These are phyloP conservation scores for Anas capensis DNA, from an alignment of 2,797 vertebrate genomes.

Conservation along the genomic window DNA sequence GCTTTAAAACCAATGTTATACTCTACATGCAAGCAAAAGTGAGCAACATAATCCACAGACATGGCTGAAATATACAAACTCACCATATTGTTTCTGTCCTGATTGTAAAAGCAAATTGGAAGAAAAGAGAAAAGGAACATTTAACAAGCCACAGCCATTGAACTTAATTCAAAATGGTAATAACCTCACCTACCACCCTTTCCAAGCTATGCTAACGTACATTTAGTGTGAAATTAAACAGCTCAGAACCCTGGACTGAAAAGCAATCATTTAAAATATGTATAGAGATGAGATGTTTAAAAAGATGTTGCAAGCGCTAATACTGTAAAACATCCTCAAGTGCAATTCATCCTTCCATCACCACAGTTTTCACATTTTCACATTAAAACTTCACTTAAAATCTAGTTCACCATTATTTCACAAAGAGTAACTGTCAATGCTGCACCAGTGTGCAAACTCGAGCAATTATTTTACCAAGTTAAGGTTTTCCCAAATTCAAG, in stretches of 20 bases:
- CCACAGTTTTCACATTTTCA: not conserved
- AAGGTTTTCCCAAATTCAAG: not conserved
- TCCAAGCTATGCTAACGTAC: not conserved
- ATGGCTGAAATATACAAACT: constrained; percentile 80
- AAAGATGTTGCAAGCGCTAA: not conserved
- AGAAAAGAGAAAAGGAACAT: constrained; percentile 78
- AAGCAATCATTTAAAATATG: not conserved
- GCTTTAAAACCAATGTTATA: not conserved
- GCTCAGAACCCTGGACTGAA: not conserved
- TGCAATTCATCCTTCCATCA: not conserved
- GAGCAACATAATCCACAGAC: constrained; percentile 52
- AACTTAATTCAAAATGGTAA: not conserved
- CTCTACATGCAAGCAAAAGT: constrained; percentile 67
- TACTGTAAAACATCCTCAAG: not conserved
- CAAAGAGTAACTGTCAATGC: not conserved
- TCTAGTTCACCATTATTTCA: not conserved
- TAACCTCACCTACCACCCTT: not conserved
- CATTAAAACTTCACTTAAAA: not conserved
- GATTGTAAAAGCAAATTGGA: constrained; percentile 88
- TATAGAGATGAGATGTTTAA: not conserved
- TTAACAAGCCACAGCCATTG: constrained; percentile 56
- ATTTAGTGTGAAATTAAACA: not conserved
- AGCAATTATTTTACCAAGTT: not conserved
- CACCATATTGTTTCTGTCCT: constrained; percentile 99
- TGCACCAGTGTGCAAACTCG: not conserved